These are phyloP conservation scores for Anagyrus pseudococci DNA, from an alignment of 2,888 invertebrate species.

Conservation along the genomic window DNA sequence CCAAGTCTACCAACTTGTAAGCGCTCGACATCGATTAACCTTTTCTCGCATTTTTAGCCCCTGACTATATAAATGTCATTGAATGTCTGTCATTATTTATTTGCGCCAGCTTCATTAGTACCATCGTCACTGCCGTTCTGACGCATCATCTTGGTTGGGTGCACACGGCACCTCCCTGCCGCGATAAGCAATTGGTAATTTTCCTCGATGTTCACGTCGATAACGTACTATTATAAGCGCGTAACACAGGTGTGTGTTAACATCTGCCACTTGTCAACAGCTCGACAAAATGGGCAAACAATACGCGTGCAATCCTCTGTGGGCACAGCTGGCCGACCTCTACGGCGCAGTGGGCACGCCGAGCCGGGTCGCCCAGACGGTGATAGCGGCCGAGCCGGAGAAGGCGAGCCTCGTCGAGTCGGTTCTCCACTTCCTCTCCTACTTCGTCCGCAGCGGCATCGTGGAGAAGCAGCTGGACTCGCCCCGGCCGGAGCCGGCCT, in stretches of 20 bases:
- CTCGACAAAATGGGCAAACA: conserved; percentile 67
- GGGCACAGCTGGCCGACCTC: conserved; percentile 88
- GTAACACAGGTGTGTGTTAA: too few relatives aligned
- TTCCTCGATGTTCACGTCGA: too few relatives aligned
- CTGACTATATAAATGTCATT: too few relatives aligned
- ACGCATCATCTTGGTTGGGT: conserved; percentile 94
- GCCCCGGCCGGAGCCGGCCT: conserved; percentile 48
- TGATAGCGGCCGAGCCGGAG: conserved; percentile 73
- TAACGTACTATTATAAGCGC: too few relatives aligned
- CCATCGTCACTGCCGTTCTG: conserved; percentile 84
- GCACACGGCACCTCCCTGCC: conserved; percentile 69
- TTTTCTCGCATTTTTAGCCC: too few relatives aligned
- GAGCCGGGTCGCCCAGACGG: conserved; percentile 77
- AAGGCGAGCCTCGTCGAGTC: conserved; percentile 74
- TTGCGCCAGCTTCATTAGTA: conserved; percentile 83
- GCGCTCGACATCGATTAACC: conserved; percentile 55
- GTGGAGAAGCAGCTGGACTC: conserved; percentile 50
- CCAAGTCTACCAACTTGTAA: conserved; percentile 90
- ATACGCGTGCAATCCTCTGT: conserved; percentile 85
- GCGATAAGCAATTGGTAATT: conserved; percentile 52
- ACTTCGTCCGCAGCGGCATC: conserved; percentile 72
- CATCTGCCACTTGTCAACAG: conserved; percentile 38
- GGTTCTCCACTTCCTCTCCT: conserved; percentile 80
- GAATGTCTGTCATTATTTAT: neutral
- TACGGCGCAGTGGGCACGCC: conserved; percentile 86